Conservation (phyloP, 2,888 invertebrate genomes). For the Copidosoma aretas region DNA sequence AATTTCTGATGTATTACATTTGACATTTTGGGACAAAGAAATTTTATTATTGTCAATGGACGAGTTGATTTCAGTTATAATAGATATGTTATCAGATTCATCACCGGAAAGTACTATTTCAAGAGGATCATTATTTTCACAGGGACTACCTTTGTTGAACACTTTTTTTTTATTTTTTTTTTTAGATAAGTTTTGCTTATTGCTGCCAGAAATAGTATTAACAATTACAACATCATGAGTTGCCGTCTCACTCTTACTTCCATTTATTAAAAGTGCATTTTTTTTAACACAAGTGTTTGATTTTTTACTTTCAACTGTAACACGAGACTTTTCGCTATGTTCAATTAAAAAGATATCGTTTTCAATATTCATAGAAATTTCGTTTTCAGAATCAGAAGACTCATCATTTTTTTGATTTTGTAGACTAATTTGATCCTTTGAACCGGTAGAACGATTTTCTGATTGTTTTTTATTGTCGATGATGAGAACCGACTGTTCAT, state of each 20-base stretch:
- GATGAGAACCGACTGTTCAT: background rate
- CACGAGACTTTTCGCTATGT: background rate
- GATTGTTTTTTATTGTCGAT: background rate
- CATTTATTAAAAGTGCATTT: constrained; percentile 8
- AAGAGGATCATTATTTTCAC: no score
- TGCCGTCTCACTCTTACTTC: background rate
- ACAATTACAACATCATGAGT: no score
- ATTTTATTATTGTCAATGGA: no score
- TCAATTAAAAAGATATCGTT: background rate
- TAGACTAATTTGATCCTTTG: no score
- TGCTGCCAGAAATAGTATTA: no score
- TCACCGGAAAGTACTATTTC: no score
- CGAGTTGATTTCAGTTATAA: no score
- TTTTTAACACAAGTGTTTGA: background rate
- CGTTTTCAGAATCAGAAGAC: background rate
- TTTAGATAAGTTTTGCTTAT: no score
- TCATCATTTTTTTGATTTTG: background rate
- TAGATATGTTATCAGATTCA: no score
- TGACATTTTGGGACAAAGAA: no score
- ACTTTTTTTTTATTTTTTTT: background rate
- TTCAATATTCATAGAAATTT: background rate
- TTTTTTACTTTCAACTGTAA: background rate
- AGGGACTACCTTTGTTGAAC: background rate
- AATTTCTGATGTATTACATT: no score
- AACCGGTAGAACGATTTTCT: background rate